A percentile compares a stretch with the other conserved stretches of the same genome.
These are phyloP conservation scores for Ptilorrhoa leucosticta DNA, from an alignment of 2,113 vertebrate genomes.

Conservation along the genomic window DNA sequence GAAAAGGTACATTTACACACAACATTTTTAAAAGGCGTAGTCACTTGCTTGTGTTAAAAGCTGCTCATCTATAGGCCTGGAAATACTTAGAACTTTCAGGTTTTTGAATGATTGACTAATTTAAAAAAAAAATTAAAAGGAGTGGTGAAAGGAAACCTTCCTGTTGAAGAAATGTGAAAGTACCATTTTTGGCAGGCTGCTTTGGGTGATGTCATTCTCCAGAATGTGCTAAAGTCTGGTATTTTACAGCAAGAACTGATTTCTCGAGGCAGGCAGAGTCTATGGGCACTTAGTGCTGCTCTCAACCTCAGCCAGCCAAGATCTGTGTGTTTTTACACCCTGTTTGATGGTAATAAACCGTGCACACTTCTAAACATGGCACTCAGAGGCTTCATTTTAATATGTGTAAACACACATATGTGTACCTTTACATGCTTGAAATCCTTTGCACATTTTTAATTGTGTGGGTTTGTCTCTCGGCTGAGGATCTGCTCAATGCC, in stretches of 20 bases:
- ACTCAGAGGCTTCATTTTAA: background rate
- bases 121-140: background rate
- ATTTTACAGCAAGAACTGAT: conserved; percentile 61
- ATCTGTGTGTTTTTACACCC: conserved; percentile 2
- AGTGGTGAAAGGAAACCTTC: conserved; percentile 60
- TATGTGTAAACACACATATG: fast-evolving
- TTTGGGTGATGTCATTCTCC: conserved; percentile 65
- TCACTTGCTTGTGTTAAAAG: conserved; percentile 47
- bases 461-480: background rate
- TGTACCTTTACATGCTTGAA: background rate
- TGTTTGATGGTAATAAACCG: conserved; percentile 2
- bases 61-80: conserved; percentile 53
- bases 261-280: conserved; percentile 47
- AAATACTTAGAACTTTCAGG: conserved; percentile 57
- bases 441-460: background rate
- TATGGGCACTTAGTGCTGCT: conserved; percentile 28
- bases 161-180: conserved; percentile 67
- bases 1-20: background rate
- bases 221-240: conserved; percentile 66
- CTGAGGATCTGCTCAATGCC: background rate
- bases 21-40: conserved; percentile 11
- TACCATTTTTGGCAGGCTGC: conserved; percentile 65
- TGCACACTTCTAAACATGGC: background rate
- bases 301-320: conserved; percentile 48
- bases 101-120: conserved; percentile 38